Conservation (phyloP, 2,113 vertebrate genomes). For the Pluvialis apricaria region DNA sequence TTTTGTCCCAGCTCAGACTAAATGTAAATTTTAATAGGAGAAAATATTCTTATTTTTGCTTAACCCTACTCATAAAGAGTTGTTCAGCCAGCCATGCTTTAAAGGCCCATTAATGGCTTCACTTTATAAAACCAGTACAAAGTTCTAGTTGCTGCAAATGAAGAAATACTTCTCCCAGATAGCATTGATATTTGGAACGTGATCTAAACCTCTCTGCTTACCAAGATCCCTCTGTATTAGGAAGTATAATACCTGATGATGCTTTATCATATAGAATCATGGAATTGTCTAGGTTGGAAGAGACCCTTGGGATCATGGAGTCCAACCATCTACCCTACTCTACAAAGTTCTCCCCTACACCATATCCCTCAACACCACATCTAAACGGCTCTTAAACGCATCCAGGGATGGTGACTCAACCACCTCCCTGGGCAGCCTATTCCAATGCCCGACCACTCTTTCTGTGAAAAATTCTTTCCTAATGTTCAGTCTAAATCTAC, state of each 20-base stretch:
- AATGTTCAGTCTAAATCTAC: no score
- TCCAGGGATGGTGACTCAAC: no score
- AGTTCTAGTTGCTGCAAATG: background rate
- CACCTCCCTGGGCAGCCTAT: no score
- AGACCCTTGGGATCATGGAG: no score
- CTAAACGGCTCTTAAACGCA: no score
- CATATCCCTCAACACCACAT: no score
- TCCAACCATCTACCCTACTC: no score
- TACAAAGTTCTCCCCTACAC: no score
- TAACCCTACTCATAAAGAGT: background rate
- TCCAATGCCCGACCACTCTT: no score
- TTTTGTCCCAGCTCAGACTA: background rate
- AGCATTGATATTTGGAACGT: background rate
- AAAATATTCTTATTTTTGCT: background rate
- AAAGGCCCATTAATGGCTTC: background rate
- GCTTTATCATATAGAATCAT: background rate
- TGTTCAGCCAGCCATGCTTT: background rate
- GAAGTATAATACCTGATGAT: background rate
- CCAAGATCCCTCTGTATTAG: background rate
- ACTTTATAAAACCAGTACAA: background rate
- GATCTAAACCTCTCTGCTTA: background rate
- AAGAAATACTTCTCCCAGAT: background rate
- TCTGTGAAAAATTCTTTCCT: no score
- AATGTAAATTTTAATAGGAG: background rate
- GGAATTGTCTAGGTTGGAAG: no score